These are phyloP conservation scores for Festucalex cinctus DNA, from an alignment of 2,113 vertebrate species.

Conservation along the genomic window DNA sequence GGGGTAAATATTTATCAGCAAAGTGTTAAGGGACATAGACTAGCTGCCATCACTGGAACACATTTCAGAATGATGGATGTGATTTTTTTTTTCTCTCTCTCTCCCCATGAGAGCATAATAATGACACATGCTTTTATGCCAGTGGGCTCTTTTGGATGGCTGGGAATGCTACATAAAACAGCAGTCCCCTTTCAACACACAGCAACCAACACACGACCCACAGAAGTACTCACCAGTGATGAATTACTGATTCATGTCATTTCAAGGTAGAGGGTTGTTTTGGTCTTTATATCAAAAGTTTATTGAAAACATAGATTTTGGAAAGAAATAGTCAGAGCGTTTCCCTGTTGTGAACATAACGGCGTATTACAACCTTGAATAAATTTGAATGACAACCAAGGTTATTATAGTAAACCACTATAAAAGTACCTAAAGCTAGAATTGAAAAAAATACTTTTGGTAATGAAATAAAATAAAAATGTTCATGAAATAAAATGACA, in stretches of 20 bases:
- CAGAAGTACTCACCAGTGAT: slow-evolving; percentile 41
- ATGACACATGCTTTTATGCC: slow-evolving; percentile 54
- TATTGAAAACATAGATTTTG: neutral
- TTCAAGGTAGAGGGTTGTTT: neutral
- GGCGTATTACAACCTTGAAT: too few relatives aligned
- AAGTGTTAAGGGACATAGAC: slow-evolving; percentile 42
- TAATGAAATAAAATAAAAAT: too few relatives aligned
- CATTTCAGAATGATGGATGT: slow-evolving; percentile 52
- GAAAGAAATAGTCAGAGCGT: too few relatives aligned
- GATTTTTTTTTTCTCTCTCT: slow-evolving; percentile 23
- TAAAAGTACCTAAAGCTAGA: too few relatives aligned
- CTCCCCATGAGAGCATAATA: slow-evolving; percentile 48
- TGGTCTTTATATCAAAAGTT: neutral
- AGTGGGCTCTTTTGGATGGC: slow-evolving; percentile 25
- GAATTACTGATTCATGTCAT: slow-evolving; percentile 47
- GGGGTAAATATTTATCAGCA: slow-evolving; percentile 60
- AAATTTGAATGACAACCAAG: too few relatives aligned
- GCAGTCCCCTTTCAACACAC: slow-evolving; percentile 38
- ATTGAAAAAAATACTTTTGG: too few relatives aligned
- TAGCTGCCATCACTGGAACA: slow-evolving; percentile 34
- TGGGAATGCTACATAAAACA: slow-evolving; percentile 56
- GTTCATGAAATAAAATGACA: too few relatives aligned
- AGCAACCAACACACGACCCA: slow-evolving; percentile 44
- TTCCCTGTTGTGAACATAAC: too few relatives aligned
- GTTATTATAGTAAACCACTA: too few relatives aligned